Conservation (phyloP, 2,797 vertebrate species). For the Hydrophis major region DNA sequence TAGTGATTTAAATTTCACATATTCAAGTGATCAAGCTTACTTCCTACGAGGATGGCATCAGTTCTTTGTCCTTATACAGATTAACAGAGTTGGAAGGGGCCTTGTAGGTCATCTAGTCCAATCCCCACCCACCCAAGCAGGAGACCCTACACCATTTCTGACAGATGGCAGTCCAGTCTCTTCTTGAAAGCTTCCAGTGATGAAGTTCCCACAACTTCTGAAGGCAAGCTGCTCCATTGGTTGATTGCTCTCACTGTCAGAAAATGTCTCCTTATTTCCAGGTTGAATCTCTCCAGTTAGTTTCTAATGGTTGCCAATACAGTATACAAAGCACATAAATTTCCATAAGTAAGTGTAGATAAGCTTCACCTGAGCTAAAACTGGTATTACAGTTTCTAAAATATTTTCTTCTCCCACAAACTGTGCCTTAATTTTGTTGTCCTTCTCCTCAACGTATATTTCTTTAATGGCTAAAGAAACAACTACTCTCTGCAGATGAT, state of each 20-base stretch:
- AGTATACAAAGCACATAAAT: neutral
- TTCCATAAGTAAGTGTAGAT: neutral
- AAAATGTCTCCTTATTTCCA: too few relatives aligned
- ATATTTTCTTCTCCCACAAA: neutral
- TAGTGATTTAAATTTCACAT: neutral
- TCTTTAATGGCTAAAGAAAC: conserved; percentile 56
- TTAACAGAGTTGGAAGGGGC: too few relatives aligned
- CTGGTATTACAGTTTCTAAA: neutral
- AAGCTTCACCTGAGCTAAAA: neutral
- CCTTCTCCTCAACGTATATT: conserved; percentile 34
- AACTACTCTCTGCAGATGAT: conserved; percentile 50
- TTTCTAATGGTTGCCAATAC: neutral
- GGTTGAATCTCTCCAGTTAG: too few relatives aligned
- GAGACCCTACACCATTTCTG: too few relatives aligned
- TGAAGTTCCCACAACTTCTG: too few relatives aligned
- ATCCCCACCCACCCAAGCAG: too few relatives aligned
- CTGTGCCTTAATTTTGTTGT: conserved; percentile 26
- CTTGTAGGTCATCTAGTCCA: too few relatives aligned
- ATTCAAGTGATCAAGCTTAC: neutral
- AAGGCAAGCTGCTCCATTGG: too few relatives aligned
- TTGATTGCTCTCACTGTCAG: too few relatives aligned
- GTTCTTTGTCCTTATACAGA: neutral
- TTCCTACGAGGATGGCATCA: neutral
- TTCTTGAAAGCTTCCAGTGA: too few relatives aligned
- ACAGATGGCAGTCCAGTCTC: too few relatives aligned